Conservation (phyloP, 1,140 invertebrate genomes). For the Orchesella cincta region DNA sequence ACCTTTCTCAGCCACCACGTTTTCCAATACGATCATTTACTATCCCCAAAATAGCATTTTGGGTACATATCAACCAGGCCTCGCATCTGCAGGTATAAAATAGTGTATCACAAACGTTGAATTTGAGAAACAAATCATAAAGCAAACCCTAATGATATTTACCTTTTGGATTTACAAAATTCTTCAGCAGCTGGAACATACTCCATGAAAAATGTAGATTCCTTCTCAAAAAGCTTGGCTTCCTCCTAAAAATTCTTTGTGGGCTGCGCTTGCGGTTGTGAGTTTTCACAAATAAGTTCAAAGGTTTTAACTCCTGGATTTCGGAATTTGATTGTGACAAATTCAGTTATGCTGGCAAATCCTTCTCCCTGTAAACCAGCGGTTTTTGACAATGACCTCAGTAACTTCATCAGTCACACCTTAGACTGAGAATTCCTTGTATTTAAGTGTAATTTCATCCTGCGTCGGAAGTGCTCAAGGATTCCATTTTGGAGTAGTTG, state of each 20-base stretch:
- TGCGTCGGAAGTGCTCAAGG: no score
- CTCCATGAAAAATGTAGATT: not conserved
- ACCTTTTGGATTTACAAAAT: not conserved
- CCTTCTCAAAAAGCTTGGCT: conserved; percentile 6
- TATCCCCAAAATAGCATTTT: conserved; percentile 7
- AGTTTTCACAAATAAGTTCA: not conserved
- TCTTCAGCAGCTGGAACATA: not conserved
- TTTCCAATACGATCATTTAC: conserved; percentile 1
- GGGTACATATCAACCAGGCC: not conserved
- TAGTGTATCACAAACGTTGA: no score
- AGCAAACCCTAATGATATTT: not conserved
- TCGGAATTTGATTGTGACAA: not conserved
- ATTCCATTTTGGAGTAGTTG: no score
- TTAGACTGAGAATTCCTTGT: not conserved
- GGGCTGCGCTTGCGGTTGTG: not conserved
- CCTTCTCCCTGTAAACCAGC: not conserved
- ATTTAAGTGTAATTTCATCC: not conserved
- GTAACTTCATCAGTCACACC: not conserved
- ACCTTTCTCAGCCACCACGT: not conserved
- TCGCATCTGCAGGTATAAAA: not conserved
- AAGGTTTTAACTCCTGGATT: not conserved
- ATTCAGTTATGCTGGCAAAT: not conserved
- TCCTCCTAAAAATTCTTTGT: not conserved
- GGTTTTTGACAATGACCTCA: not conserved
- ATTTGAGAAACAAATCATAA: not conserved